A percentile compares a stretch with the other conserved stretches of the same genome.
Conservation (phyloP, 2,797 vertebrate genomes). For the Sebastes diploproa region DNA sequence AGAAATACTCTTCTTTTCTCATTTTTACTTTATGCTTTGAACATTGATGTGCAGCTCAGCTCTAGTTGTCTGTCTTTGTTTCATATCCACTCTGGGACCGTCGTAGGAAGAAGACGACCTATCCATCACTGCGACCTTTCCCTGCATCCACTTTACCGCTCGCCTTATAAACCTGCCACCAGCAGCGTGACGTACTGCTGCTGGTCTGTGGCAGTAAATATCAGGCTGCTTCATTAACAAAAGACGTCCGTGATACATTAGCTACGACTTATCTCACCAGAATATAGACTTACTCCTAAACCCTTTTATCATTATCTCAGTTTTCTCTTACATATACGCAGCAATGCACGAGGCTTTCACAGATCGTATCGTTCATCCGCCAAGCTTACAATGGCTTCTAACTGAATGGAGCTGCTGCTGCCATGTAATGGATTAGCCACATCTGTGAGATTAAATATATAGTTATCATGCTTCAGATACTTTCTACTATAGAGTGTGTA, state of each 20-base stretch:
- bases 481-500: neutral
- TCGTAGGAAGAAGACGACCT: neutral
- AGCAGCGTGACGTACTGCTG: constrained; percentile 10
- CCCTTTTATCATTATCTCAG: neutral
- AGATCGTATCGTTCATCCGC: constrained; percentile 22
- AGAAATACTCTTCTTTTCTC: neutral
- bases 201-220: constrained; percentile 1
- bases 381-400: neutral
- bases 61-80: neutral
- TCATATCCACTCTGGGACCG: neutral
- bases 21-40: neutral
- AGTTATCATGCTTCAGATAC: neutral
- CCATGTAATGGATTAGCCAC: constrained; percentile 8
- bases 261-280: neutral
- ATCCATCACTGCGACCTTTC: constrained; percentile 65
- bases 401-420: neutral
- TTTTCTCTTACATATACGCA: neutral
- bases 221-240: neutral
- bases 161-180: constrained; percentile 59
- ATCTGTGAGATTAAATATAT: neutral
- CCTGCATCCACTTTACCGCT: constrained; percentile 9
- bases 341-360: neutral
- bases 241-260: neutral
- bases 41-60: neutral
- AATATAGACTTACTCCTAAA: constrained; percentile 36